Evolutionary conservation across 2,888 invertebrate species (phyloP).

Genomic region (Chromoteleia sp.): DNA sequence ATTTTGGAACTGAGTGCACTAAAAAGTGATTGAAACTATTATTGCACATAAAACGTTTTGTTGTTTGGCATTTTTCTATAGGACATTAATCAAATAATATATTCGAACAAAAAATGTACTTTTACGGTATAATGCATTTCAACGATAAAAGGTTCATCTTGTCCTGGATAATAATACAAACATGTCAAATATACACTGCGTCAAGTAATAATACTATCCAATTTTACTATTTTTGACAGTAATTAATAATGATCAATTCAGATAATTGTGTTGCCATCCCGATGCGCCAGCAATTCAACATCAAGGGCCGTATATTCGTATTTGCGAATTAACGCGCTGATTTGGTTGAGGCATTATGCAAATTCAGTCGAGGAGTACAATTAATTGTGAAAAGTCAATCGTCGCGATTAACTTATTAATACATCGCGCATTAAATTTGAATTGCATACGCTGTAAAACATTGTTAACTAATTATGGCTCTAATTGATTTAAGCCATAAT

Average conservation of each 20-base stretch:
- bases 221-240: too few relatives aligned
- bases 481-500: slow-evolving; percentile 60
- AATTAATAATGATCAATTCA: slow-evolving; percentile 13
- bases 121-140: too few relatives aligned
- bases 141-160: too few relatives aligned
- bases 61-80: too few relatives aligned
- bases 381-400: slow-evolving; percentile 62
- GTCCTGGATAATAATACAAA: too few relatives aligned
- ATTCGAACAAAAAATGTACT: too few relatives aligned
- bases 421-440: slow-evolving; percentile 39
- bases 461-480: slow-evolving; percentile 43
- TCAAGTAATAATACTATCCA: too few relatives aligned
- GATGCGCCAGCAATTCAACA: slow-evolving; percentile 15
- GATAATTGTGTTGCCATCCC: neutral
- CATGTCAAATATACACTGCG: too few relatives aligned
- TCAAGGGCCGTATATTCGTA: slow-evolving; percentile 29
- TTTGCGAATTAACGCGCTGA: slow-evolving; percentile 46
- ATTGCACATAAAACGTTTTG: too few relatives aligned
- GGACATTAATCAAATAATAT: too few relatives aligned
- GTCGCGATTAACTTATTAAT: slow-evolving; percentile 55
- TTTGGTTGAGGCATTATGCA: slow-evolving; percentile 53
- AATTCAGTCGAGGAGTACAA: slow-evolving; percentile 32
- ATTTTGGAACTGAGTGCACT: too few relatives aligned
- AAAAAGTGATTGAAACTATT: too few relatives aligned
- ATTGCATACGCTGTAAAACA: slow-evolving; percentile 33